Evolutionary conservation across 2,113 vertebrate species (phyloP), one percentile per base, ranked within the genome.

Genomic region (Rhabdornis inornatus): DNA sequence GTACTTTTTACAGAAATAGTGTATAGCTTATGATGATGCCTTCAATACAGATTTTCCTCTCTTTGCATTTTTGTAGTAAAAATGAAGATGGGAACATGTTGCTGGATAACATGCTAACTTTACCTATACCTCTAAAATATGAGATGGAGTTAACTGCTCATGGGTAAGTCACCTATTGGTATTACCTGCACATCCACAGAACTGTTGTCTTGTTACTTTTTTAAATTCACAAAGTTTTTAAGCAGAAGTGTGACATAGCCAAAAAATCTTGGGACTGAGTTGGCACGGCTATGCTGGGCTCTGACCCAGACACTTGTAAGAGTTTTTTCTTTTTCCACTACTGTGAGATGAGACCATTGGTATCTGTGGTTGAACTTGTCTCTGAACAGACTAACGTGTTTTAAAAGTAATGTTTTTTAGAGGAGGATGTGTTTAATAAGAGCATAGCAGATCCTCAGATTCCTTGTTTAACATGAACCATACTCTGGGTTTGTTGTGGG

Each of bases 61-160:
- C 27, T 14, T 10, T 93, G 53, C n/a, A 7, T 84, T 95, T 95
- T 82, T 87, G 15, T 92, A 99, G 99, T 87, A 98, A 99, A 88
- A 99, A 99, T 93, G 98, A 98, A 96, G 97, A 95, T 40, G 50
- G 44, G 22, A 97, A 97, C 50, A 97, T 96, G 81, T 92, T 98
- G 55, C 81, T 94, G 79, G 98, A 98, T 92, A 99, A 99, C 89
- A 56, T 33, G 5, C 65, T 98, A 27, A 97, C 88, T 31, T 96
- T 99, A 69, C 35, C 47, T 6, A 84, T 99, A 83, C 98, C 98
- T 74, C 98, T 99, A 13, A 99, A 98, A 97, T 98, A 99, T 3
- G 99, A 98, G 61, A 95, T 98, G 5, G 97, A 98, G 57, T 87
- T 99, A 57, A 97, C 97, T 85, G 89, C 98, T 91, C 98, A 99